These are phyloP conservation scores for Xiphophorus birchmanni DNA, from an alignment of 2,797 vertebrate species.

Conservation along the genomic window DNA sequence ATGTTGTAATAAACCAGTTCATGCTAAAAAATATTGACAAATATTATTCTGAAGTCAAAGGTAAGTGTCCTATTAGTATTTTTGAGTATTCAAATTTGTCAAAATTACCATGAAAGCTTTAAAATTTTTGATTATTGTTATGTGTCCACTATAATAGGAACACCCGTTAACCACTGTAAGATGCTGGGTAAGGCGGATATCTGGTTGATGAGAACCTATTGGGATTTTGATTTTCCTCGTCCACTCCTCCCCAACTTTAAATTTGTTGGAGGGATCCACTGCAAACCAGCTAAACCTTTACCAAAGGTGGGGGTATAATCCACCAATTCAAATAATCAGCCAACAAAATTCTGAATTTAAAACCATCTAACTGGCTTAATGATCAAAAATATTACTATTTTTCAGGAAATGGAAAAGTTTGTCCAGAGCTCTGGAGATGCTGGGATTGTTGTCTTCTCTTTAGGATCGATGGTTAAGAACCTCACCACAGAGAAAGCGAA, in stretches of 20 bases:
- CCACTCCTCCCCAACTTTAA: conserved; percentile 91
- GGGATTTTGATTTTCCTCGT: conserved; percentile 92
- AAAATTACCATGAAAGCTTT: no score
- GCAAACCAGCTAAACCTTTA: conserved; percentile 87
- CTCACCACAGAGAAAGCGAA: conserved; percentile 84
- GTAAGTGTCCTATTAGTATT: conserved; percentile 35
- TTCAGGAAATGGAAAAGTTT: conserved; percentile 91
- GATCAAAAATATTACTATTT: not conserved
- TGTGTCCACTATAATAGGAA: conserved; percentile 46
- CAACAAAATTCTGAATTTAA: conserved; percentile 72
- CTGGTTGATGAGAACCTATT: conserved; percentile 91
- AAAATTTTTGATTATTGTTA: no score
- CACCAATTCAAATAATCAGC: no score
- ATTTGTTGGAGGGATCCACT: conserved; percentile 91
- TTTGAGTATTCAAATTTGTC: no score
- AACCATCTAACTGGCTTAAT: conserved; percentile 42
- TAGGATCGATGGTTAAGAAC: conserved; percentile 87
- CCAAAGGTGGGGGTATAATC: conserved; percentile 78
- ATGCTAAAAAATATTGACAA: conserved; percentile 56
- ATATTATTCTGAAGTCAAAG: conserved; percentile 79
- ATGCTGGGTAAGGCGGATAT: conserved; percentile 87
- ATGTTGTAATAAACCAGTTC: fast-evolving
- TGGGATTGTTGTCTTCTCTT: conserved; percentile 88
- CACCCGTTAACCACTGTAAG: conserved; percentile 76
- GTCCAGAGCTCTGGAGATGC: conserved; percentile 89